Percentiles rank a stretch among this genome's conserved stretches.
phyloP scores from a whole-genome alignment of 2,888 invertebrate genomes.

The Phortica okadai region DNA sequence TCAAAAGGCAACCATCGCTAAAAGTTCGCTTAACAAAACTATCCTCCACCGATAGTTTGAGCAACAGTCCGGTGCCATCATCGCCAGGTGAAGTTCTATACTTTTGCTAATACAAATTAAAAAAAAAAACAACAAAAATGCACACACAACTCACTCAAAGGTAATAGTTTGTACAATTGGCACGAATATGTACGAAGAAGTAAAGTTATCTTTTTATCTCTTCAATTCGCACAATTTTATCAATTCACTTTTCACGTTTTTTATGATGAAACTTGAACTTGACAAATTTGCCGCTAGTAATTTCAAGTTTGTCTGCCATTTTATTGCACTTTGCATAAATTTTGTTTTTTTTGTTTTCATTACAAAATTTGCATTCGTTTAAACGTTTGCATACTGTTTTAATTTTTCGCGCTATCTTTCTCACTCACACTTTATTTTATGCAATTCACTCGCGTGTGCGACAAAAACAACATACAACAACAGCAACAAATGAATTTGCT shows the following conservation, averaged over 20 bases:
- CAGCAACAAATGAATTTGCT: slow-evolving; percentile 14
- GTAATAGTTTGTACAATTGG: background rate
- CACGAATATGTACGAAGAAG: background rate
- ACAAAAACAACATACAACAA: background rate
- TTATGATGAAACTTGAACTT: background rate
- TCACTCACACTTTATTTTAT: background rate
- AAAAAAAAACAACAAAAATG: background rate
- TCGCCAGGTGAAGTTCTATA: slow-evolving; percentile 78
- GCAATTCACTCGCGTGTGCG: background rate
- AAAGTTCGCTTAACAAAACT: slow-evolving; percentile 79
- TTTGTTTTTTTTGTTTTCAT: background rate
- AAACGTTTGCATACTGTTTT: background rate
- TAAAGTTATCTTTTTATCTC: background rate
- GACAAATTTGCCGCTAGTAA: background rate
- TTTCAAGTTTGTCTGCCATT: background rate
- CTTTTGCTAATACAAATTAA: slow-evolving; percentile 19
- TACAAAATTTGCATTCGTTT: background rate
- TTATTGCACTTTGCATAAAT: background rate
- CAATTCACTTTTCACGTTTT: background rate
- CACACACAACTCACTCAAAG: slow-evolving; percentile 6
- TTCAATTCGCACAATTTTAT: background rate
- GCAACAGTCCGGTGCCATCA: slow-evolving; percentile 79
- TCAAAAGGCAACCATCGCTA: slow-evolving; percentile 77
- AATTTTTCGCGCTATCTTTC: background rate
- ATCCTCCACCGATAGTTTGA: slow-evolving; percentile 80